A percentile compares a stretch with the other conserved stretches of the same genome.
These are phyloP conservation scores for Clarias gariepinus DNA, from an alignment of 2,113 vertebrate species.

Conservation along the genomic window DNA sequence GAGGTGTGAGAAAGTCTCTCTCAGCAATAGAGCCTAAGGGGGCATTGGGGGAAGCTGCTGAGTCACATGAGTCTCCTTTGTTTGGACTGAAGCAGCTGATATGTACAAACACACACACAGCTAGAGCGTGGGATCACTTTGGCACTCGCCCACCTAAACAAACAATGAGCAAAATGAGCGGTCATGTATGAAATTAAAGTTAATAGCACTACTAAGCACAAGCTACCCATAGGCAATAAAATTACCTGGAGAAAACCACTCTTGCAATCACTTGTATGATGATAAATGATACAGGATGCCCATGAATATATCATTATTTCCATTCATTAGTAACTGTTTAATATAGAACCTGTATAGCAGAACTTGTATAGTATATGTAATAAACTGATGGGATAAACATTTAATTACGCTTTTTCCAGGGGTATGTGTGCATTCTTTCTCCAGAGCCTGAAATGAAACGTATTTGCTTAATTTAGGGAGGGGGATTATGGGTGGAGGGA, in stretches of 20 bases:
- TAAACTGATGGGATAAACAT: slow-evolving; percentile 44
- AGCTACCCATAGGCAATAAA: slow-evolving; percentile 4
- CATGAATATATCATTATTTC: not conserved
- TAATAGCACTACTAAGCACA: slow-evolving; percentile 14
- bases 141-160: slow-evolving; percentile 52
- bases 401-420: slow-evolving; percentile 41
- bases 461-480: slow-evolving; percentile 54
- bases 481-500: slow-evolving; percentile 48
- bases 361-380: slow-evolving; percentile 35
- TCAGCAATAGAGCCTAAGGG: slow-evolving; percentile 53
- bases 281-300: not conserved
- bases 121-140: slow-evolving; percentile 53
- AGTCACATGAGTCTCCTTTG: slow-evolving; percentile 60
- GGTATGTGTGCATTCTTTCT: slow-evolving; percentile 31
- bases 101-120: slow-evolving; percentile 55
- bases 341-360: slow-evolving; percentile 4
- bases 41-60: slow-evolving; percentile 54
- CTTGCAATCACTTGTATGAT: not conserved
- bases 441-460: slow-evolving; percentile 47
- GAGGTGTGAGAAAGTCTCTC: slow-evolving; percentile 61
- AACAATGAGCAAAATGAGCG: slow-evolving; percentile 50
- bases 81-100: slow-evolving; percentile 56
- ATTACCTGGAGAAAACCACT: slow-evolving; percentile 2
- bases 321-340: slow-evolving; percentile 13
- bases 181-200: slow-evolving; percentile 49